These are phyloP conservation scores for Sciurus vulgaris DNA, from an alignment of 2,797 vertebrate species.

Conservation along the genomic window DNA sequence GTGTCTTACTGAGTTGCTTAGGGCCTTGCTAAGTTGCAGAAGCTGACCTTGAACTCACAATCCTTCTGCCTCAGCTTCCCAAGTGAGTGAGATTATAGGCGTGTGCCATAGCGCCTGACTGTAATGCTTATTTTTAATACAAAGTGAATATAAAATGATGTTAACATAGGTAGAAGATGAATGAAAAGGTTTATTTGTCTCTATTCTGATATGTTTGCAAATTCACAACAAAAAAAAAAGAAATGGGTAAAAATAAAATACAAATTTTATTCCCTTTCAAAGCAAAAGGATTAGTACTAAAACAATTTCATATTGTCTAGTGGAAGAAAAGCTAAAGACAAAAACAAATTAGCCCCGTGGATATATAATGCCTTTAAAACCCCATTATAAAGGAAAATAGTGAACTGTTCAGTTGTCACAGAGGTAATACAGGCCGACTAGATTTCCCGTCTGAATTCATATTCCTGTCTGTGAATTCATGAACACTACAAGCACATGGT, in stretches of 20 bases:
- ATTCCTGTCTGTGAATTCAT: neutral
- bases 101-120: too few species aligned
- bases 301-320: conserved; percentile 31
- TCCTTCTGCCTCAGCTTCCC: too few species aligned
- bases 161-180: neutral
- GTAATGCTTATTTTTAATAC: neutral
- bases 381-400: neutral
- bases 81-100: too few species aligned
- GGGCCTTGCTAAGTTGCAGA: too few species aligned
- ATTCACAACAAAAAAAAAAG: neutral
- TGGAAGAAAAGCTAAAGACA: conserved; percentile 23
- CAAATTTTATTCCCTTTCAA: neutral
- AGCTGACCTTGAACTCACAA: too few species aligned
- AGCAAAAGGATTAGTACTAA: neutral
- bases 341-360: neutral
- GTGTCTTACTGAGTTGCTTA: too few species aligned
- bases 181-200: neutral
- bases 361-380: neutral
- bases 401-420: neutral
- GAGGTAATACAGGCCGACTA: accelerated
- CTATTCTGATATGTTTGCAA: neutral
- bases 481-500: neutral
- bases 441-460: neutral
- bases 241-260: neutral
- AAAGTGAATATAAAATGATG: neutral